Percentiles rank a stretch among this genome's conserved stretches.
Evolutionary conservation across 2,888 invertebrate genomes (phyloP).

Genomic region (Glomeris marginata): DNA sequence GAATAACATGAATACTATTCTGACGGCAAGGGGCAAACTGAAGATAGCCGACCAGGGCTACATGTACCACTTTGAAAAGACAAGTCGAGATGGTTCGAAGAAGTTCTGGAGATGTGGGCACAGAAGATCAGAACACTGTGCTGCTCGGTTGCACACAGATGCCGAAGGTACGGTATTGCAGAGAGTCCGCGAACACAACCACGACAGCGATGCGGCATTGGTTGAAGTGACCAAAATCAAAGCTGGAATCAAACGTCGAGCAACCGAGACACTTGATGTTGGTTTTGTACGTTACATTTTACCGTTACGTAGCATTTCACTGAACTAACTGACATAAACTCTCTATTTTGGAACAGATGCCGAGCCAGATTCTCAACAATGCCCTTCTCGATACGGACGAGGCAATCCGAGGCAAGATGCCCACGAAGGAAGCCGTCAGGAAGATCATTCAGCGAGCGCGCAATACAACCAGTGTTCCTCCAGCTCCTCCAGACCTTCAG

Average conservation of each 20-base stretch:
- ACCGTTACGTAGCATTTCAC: too few species aligned
- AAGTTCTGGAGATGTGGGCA: too few species aligned
- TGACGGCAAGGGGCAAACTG: too few species aligned
- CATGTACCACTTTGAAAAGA: too few species aligned
- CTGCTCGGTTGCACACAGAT: too few species aligned
- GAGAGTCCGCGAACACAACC: not conserved
- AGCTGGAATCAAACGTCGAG: not conserved
- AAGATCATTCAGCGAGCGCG: not conserved
- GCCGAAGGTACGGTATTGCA: too few species aligned
- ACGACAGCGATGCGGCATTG: constrained; percentile 3
- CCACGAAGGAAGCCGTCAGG: not conserved
- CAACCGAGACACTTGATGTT: not conserved
- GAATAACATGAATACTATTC: too few species aligned
- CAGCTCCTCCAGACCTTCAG: not conserved
- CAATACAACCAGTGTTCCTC: not conserved
- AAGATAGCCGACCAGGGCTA: too few species aligned
- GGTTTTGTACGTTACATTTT: too few species aligned
- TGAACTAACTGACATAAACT: too few species aligned
- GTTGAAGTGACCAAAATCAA: not conserved
- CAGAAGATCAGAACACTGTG: too few species aligned
- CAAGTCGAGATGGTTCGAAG: too few species aligned
- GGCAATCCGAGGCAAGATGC: not conserved
- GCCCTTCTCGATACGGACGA: not conserved
- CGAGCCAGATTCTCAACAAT: not conserved
- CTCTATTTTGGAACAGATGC: not conserved